Evolutionary conservation across 1,140 invertebrate genomes (phyloP), one percentile per base, ranked within the genome.

Genomic region (Amphibalanus amphitrite): DNA sequence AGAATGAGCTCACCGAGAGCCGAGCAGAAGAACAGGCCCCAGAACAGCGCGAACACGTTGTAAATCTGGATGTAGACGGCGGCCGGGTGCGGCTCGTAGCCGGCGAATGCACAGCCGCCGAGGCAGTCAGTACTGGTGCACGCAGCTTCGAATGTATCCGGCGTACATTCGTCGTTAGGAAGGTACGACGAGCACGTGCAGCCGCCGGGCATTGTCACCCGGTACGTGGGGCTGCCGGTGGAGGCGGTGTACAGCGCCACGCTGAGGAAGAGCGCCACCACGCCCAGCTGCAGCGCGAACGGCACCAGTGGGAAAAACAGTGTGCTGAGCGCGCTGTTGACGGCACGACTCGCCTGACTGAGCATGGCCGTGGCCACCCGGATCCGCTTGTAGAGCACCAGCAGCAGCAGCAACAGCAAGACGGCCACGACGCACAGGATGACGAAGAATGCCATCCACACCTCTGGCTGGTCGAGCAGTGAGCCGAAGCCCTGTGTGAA

Each of bases 1-100:
- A 97, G 79, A 38, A 92, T 89, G 88, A 97, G 93, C 79, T 97
- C 89, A 25, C 89, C 87, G 25, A 97, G 83, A n/a, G 90, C 95
- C 17, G 90, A 86, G 26, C 95, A 84, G 79, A 98, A 98, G 80
- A 91, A 95, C 77, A 89, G 84, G 0, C 87, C 77, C 95, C 95
- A 98, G 75, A 97, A 89, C 73, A 93, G 87, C 28, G 88, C 94
- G 77, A 98, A 88, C 0, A 93, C 77, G 79, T 96, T 95, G 76
- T 84, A 92, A 77, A 79, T 79, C 81, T 92, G 84, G 38, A 83
- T 76, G 65, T 74, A 79, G 30, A 67, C 69, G 47, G 20, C 47
- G 20, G 17, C 17, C 13, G 13, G 47, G 47, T 59, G 47, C 28
- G 26, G n/a, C 10, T 8, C 10, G n/a, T 28, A 28, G 26, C 28